phyloP scores from a whole-genome alignment of 2,797 vertebrate genomes.

The Sciaenops ocellatus region DNA sequence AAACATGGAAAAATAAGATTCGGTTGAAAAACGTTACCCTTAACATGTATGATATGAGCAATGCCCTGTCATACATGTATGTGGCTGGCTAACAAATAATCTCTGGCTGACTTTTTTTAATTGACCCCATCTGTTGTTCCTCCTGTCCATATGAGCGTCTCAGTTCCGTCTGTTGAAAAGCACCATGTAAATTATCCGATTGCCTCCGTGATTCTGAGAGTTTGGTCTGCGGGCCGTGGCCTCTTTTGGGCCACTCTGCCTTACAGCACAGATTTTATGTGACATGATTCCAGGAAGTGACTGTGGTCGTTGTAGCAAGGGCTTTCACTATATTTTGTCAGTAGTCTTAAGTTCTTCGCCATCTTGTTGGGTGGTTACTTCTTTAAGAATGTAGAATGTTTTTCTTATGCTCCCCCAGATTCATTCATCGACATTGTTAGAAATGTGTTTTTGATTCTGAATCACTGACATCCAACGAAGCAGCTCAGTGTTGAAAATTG shows the following conservation, averaged over 20 bases:
- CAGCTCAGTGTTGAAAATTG: background rate
- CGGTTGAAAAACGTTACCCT: too few species aligned
- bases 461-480: background rate
- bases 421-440: background rate
- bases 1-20: too few species aligned
- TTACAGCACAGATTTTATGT: background rate
- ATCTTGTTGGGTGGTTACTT: background rate
- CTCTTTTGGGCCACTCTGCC: background rate
- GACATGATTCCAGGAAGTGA: background rate
- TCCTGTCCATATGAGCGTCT: background rate
- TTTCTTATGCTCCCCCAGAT: background rate
- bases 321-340: background rate
- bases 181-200: background rate
- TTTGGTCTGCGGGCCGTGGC: background rate
- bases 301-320: background rate
- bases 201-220: background rate
- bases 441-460: background rate
- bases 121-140: background rate
- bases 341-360: background rate
- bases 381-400: background rate
- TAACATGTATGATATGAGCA: background rate
- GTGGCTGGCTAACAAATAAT: background rate
- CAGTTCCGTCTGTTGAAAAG: background rate
- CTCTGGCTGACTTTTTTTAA: background rate
- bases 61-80: background rate